phyloP scores from a whole-genome alignment of 2,888 invertebrate genomes.

The Archips crataeganus region DNA sequence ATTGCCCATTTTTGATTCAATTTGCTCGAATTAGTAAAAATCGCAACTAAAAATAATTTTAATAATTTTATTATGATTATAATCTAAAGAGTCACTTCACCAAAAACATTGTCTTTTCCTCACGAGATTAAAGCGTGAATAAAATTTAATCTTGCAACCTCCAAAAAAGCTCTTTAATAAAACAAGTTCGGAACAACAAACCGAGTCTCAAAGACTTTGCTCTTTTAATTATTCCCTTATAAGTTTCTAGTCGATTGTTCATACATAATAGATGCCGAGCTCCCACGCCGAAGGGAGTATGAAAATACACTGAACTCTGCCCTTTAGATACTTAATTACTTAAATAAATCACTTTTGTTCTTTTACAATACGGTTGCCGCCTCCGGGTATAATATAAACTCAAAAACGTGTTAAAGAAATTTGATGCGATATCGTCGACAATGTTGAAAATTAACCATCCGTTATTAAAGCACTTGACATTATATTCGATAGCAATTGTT shows the following conservation, averaged over 20 bases:
- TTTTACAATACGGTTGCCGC: background rate
- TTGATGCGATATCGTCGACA: background rate
- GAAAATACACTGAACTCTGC: background rate
- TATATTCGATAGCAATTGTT: no score
- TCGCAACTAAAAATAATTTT: no score
- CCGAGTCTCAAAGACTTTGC: background rate
- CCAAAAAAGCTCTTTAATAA: background rate
- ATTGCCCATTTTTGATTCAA: no score
- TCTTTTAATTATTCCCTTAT: slow-evolving; percentile 7
- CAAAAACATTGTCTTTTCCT: no score
- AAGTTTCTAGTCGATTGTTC: slow-evolving; percentile 10
- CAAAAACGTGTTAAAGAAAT: background rate
- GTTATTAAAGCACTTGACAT: no score
- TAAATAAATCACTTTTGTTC: slow-evolving; percentile 13
- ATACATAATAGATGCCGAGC: background rate
- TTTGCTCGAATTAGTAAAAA: no score
- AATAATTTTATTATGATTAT: no score
- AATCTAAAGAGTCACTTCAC: no score
- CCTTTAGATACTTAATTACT: slow-evolving; percentile 7
- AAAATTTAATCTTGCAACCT: background rate
- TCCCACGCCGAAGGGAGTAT: background rate
- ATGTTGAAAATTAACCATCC: no score
- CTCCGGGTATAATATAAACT: background rate
- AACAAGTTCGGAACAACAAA: slow-evolving; percentile 7
- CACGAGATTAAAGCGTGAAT: background rate